Evolutionary conservation across 2,888 invertebrate genomes (phyloP).

Genomic region (Cerastis leucographa): DNA sequence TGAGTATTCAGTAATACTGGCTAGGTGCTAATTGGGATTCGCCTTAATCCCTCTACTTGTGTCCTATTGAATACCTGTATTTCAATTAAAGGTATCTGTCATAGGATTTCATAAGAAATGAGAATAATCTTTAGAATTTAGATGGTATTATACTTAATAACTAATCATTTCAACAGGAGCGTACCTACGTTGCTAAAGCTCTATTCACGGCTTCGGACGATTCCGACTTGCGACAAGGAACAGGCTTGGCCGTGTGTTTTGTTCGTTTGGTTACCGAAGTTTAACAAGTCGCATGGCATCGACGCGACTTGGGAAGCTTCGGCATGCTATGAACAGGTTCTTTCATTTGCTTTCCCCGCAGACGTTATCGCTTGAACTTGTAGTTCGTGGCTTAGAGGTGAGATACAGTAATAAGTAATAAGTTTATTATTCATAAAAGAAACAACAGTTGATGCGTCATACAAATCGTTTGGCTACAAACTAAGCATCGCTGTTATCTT

Average conservation of each 20-base stretch:
- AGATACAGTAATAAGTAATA: neutral
- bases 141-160: neutral
- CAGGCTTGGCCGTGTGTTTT: neutral
- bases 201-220: neutral
- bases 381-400: neutral
- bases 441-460: too few species aligned
- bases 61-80: constrained; percentile 21
- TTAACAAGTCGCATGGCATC: neutral
- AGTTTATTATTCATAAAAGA: too few species aligned
- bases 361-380: neutral
- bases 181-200: neutral
- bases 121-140: neutral
- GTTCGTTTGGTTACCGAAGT: neutral
- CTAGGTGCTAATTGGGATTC: constrained; percentile 32
- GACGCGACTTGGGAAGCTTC: neutral
- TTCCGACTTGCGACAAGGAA: too few species aligned
- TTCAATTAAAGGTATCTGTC: neutral
- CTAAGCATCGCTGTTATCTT: too few species aligned
- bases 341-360: neutral
- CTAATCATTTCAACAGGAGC: neutral
- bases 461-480: too few species aligned
- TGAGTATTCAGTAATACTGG: constrained; percentile 2
- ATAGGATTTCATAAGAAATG: neutral
- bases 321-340: neutral
- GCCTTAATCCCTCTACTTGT: constrained; percentile 16